These are phyloP conservation scores for Theodoxus fluviatilis DNA, from an alignment of 2,888 invertebrate genomes.

Conservation along the genomic window DNA sequence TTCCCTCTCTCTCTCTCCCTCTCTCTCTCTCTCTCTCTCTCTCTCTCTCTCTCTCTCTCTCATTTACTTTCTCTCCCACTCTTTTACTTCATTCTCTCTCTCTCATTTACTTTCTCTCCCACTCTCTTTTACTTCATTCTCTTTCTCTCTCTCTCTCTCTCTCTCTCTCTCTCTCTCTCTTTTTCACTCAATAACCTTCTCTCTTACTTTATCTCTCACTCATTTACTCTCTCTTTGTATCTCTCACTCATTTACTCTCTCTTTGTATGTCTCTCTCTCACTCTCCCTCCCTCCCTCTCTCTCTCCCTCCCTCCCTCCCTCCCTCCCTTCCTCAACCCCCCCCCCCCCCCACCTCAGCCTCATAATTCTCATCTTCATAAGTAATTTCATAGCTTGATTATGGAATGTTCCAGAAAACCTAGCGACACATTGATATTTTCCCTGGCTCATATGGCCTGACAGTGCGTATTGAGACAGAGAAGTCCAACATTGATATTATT, in stretches of 20 bases:
- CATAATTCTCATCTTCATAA: no score
- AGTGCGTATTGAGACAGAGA: no score
- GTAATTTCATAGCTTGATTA: no score
- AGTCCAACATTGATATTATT: no score
- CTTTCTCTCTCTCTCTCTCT: constrained; percentile 25
- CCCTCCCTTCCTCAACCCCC: background rate
- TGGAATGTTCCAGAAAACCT: no score
- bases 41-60: background rate
- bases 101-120: background rate
- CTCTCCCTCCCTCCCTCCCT: constrained; percentile 2
- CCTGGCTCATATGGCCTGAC: no score
- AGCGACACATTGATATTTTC: no score
- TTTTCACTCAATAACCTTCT: constrained; percentile 15
- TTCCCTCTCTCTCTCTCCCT: constrained; percentile 18
- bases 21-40: background rate
- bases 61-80: constrained; percentile 10
- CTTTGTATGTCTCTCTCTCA: background rate
- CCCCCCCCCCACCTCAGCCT: background rate
- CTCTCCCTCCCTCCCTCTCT: background rate
- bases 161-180: constrained; percentile 28
- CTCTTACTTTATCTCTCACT: constrained; percentile 17
- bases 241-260: background rate
- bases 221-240: constrained; percentile 3
- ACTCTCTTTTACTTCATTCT: constrained; percentile 1
- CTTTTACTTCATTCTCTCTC: background rate